Evolutionary conservation across 2,888 invertebrate genomes (phyloP).

Genomic region (Drosophila melanosoma): DNA sequence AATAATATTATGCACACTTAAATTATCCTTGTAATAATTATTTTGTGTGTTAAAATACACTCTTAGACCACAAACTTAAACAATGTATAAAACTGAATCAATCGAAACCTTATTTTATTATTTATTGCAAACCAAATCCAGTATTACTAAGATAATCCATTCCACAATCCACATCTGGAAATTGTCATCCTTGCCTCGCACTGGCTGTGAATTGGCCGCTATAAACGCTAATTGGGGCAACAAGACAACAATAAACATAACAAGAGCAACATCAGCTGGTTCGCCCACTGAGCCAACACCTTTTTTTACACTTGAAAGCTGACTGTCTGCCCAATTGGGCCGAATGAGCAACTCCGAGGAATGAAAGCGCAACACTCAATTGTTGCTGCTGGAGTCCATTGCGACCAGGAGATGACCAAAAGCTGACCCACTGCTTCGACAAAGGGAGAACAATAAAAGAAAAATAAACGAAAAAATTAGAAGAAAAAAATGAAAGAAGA

Average conservation of each 20-base stretch:
- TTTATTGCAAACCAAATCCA: not conserved
- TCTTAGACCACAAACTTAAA: no score
- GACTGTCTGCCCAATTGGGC: slow-evolving; percentile 29
- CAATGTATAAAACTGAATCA: no score
- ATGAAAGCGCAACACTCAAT: slow-evolving; percentile 75
- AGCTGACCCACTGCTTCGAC: slow-evolving; percentile 17
- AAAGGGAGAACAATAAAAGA: slow-evolving; percentile 19
- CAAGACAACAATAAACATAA: slow-evolving; percentile 37
- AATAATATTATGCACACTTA: not conserved
- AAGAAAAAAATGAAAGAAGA: not conserved
- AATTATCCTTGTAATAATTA: no score
- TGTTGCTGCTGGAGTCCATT: slow-evolving; percentile 50
- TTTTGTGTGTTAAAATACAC: no score
- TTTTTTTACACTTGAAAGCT: slow-evolving; percentile 13
- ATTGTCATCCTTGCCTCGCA: not conserved
- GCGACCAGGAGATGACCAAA: slow-evolving; percentile 19
- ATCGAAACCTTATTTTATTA: not conserved
- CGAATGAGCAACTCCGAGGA: slow-evolving; percentile 8
- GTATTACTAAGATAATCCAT: not conserved
- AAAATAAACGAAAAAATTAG: not conserved
- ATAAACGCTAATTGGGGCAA: slow-evolving; percentile 74
- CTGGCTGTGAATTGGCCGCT: not conserved
- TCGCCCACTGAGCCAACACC: slow-evolving; percentile 39
- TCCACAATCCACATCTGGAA: not conserved
- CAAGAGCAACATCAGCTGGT: slow-evolving; percentile 34